phyloP scores from a whole-genome alignment of 2,113 vertebrate genomes.

The Chrysemys picta region DNA sequence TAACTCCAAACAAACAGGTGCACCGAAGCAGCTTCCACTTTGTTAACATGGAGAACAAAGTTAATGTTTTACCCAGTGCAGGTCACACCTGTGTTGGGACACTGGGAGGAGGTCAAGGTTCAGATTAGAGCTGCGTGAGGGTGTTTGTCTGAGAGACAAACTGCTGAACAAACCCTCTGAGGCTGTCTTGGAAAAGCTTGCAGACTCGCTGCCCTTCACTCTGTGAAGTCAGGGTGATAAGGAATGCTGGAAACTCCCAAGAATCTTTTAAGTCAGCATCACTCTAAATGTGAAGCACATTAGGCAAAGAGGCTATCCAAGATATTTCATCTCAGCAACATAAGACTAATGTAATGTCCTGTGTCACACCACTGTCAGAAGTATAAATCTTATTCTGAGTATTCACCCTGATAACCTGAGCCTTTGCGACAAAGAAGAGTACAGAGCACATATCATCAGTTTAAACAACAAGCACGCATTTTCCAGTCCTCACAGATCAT shows the following conservation, averaged over 20 bases:
- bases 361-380: rapidly evolving
- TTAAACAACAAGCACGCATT: neutral
- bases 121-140: neutral
- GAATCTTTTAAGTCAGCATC: rapidly evolving
- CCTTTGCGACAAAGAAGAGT: neutral
- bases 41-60: slow-evolving; percentile 82
- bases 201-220: neutral
- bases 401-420: neutral
- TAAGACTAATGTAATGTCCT: rapidly evolving
- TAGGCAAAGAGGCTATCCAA: rapidly evolving
- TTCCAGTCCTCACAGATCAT: neutral
- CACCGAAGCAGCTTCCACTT: slow-evolving; percentile 76
- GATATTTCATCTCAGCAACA: no score
- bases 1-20: slow-evolving; percentile 79
- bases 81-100: slow-evolving; percentile 82
- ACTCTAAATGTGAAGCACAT: rapidly evolving
- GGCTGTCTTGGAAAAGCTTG: neutral
- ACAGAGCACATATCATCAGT: neutral
- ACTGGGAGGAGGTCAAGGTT: slow-evolving; percentile 45
- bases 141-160: neutral
- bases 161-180: neutral
- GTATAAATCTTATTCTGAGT: rapidly evolving
- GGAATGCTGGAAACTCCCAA: neutral
- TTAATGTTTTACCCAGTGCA: slow-evolving; percentile 83
- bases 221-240: neutral